These are phyloP conservation scores for Aythya baeri DNA, from an alignment of 2,113 vertebrate genomes.

Conservation along the genomic window DNA sequence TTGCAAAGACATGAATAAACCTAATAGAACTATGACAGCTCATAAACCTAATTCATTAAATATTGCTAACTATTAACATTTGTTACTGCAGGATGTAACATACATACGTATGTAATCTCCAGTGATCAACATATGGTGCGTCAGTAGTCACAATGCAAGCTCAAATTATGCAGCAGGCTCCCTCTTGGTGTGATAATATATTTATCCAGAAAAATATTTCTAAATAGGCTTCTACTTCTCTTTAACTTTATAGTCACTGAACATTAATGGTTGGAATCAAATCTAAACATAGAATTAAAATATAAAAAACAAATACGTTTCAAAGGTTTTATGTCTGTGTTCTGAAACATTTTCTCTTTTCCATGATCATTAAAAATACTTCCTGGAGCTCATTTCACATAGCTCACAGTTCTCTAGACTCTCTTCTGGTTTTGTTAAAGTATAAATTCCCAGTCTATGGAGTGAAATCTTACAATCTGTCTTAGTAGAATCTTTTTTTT, in stretches of 20 bases:
- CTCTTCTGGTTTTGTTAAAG: conserved; percentile 7
- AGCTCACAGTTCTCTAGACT: background rate
- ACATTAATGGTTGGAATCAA: background rate
- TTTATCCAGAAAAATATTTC: background rate
- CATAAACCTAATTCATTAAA: background rate
- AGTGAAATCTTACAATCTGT: background rate
- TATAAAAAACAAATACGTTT: background rate
- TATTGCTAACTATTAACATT: background rate
- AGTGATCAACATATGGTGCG: background rate
- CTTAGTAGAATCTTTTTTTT: background rate
- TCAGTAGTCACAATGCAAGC: background rate
- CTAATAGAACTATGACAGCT: background rate
- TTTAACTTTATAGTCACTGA: background rate
- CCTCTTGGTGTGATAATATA: background rate
- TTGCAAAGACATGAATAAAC: background rate
- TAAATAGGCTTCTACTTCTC: background rate
- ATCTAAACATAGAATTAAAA: background rate
- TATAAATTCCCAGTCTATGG: background rate
- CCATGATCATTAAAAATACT: background rate
- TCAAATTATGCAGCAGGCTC: background rate
- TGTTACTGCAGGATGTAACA: background rate
- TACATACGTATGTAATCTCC: background rate
- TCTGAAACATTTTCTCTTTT: background rate
- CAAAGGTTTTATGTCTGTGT: background rate
- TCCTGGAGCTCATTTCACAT: conserved; percentile 13